phyloP scores from a whole-genome alignment of 2,888 invertebrate species.

The Lutraria lutraria region DNA sequence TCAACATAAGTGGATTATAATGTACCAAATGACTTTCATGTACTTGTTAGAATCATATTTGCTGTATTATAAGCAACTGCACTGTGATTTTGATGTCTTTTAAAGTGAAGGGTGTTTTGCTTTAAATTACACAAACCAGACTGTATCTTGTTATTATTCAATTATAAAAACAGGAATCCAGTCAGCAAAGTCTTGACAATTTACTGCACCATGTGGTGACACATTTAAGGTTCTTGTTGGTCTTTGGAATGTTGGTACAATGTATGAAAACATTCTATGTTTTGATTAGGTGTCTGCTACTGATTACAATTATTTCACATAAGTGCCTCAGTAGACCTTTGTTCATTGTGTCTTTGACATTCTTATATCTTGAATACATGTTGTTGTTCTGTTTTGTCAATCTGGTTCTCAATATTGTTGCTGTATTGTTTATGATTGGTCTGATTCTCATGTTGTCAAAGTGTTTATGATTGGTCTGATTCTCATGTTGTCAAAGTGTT shows the following conservation, averaged over 20 bases:
- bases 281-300: background rate
- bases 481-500: background rate
- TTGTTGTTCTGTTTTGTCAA: background rate
- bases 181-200: background rate
- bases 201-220: background rate
- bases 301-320: background rate
- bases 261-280: background rate
- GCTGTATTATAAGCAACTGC: background rate
- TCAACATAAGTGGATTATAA: background rate
- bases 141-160: background rate
- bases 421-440: background rate
- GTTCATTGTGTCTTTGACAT: background rate
- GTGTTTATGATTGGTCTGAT: background rate
- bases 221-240: background rate
- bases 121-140: background rate
- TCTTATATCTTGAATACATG: too few species aligned
- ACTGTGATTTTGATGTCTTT: background rate
- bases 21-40: background rate
- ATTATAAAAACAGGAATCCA: background rate
- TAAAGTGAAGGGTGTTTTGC: background rate
- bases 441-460: background rate
- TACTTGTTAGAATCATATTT: background rate
- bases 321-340: background rate
- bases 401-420: background rate
- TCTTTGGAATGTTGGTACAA: background rate